Percentiles rank a stretch among this genome's conserved stretches.
phyloP scores from a whole-genome alignment of 1,140 invertebrate species.

The Eumaeus atala region DNA sequence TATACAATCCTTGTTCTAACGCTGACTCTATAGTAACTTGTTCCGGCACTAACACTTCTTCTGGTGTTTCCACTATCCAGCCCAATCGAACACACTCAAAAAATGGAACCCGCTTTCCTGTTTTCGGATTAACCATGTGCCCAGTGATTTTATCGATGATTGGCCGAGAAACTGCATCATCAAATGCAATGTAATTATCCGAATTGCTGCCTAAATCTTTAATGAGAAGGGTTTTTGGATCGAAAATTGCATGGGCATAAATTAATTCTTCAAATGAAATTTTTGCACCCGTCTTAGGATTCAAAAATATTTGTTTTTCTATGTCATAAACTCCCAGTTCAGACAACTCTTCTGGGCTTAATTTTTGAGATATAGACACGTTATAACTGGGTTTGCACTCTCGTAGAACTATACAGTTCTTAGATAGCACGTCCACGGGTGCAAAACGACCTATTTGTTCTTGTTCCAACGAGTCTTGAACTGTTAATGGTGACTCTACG shows the following conservation, averaged over 20 bases:
- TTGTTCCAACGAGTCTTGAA: conserved; percentile 78
- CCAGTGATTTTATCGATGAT: conserved; percentile 85
- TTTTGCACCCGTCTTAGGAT: conserved; percentile 83
- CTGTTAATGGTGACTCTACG: conserved; percentile 74
- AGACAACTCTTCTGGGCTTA: conserved; percentile 80
- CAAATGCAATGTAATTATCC: conserved; percentile 81
- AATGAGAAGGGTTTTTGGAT: conserved; percentile 84
- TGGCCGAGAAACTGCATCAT: conserved; percentile 82
- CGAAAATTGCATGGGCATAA: conserved; percentile 82
- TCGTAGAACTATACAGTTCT: conserved; percentile 61
- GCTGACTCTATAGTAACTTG: conserved; percentile 79
- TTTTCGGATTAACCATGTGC: conserved; percentile 88
- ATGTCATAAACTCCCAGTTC: conserved; percentile 84
- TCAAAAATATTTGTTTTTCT: conserved; percentile 82
- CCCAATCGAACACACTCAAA: conserved; percentile 86
- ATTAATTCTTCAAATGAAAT: conserved; percentile 87
- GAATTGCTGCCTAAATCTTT: conserved; percentile 82
- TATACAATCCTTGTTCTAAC: conserved; percentile 78
- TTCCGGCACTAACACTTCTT: conserved; percentile 63
- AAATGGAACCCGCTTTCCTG: conserved; percentile 86
- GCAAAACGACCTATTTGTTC: conserved; percentile 80
- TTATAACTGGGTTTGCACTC: conserved; percentile 50
- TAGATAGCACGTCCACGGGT: conserved; percentile 75
- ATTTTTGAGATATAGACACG: conserved; percentile 72
- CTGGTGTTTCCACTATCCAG: conserved; percentile 79